Evolutionary conservation across 2,888 invertebrate species (phyloP), one percentile per base, ranked within the genome.

Genomic region (Sphaeridia pumilis): DNA sequence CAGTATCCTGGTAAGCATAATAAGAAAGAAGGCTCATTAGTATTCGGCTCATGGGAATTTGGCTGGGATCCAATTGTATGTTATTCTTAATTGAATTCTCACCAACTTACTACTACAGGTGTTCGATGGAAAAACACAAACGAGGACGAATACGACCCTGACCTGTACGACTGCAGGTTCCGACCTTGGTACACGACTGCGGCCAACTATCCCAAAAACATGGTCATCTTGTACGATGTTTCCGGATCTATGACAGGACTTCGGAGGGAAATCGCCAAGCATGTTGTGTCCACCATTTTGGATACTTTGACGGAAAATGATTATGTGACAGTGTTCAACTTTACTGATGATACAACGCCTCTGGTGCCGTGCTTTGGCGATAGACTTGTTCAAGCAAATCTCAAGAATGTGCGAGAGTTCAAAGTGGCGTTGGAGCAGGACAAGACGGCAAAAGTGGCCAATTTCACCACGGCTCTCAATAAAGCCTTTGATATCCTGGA

Each of bases 271-370:
- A 93, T 97, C 64, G 93, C 90, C 14, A 80, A 83, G 66, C 82
- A 85, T 67, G 95, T 95, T 1, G 83, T 95, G 22, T 77, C 81
- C 54, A 84, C 86, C 36, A 82, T 99, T 55, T 72, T 99, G 65
- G 88, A 92, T 58, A 97, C 98, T 0, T 79, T 99, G 46, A 93
- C 92, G 5, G 95, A 97, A 69, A 95, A 99, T 70, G 98, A 99
- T 71, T 95, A 86, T 69, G 87, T 99, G 52, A 95, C 94, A 66
- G 84, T 99, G 26, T 81, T 88, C 65, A 81, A 81, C 68, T 87
- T 88, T 64, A 80, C 82, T 38, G 76, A 84, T 64, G 80, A 73
- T 1, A 80, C 84, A 0, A 69, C 77, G 5, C 83, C 84, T 65
- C 78, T 89, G 4, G 85, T 94, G 25, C 76, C 79, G 0, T 98